Conservation (phyloP, 2,797 vertebrate genomes). For the Labeo calbasu region DNA sequence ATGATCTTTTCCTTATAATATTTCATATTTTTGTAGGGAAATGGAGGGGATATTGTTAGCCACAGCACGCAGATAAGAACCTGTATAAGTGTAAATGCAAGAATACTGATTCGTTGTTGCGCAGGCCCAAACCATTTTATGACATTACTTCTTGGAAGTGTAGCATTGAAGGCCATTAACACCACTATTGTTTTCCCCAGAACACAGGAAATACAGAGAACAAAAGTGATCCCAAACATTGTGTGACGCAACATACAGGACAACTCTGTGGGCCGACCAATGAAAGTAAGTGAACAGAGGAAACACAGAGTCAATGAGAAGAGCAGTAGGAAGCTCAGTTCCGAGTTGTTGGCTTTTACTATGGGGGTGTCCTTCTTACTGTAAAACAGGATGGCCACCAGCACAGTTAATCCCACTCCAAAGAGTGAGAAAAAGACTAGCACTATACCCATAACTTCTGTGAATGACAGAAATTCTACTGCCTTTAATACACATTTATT, state of each 20-base stretch:
- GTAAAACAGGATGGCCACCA: constrained; percentile 66
- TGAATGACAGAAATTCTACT: constrained; percentile 74
- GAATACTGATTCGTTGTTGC: constrained; percentile 74
- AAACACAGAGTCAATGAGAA: constrained; percentile 76
- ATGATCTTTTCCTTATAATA: constrained; percentile 64
- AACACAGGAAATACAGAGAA: constrained; percentile 76
- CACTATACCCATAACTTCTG: constrained; percentile 71
- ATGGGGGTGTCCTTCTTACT: constrained; percentile 73
- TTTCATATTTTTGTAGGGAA: constrained; percentile 58
- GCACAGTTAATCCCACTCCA: constrained; percentile 68
- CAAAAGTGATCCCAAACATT: constrained; percentile 76
- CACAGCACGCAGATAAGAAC: constrained; percentile 64
- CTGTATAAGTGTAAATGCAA: constrained; percentile 69
- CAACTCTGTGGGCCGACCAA: constrained; percentile 72
- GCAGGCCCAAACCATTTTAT: constrained; percentile 78
- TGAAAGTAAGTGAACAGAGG: constrained; percentile 76
- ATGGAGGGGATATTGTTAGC: constrained; percentile 62
- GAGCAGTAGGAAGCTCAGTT: constrained; percentile 77
- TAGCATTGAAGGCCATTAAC: constrained; percentile 75
- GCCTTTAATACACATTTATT: constrained; percentile 73
- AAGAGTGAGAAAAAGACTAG: constrained; percentile 72
- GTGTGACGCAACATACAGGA: constrained; percentile 78
- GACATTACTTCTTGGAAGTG: constrained; percentile 68
- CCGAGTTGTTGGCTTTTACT: constrained; percentile 76
- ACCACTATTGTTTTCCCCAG: constrained; percentile 79